phyloP scores from a whole-genome alignment of 2,888 invertebrate species.

The Lasioglossum malachurum region DNA sequence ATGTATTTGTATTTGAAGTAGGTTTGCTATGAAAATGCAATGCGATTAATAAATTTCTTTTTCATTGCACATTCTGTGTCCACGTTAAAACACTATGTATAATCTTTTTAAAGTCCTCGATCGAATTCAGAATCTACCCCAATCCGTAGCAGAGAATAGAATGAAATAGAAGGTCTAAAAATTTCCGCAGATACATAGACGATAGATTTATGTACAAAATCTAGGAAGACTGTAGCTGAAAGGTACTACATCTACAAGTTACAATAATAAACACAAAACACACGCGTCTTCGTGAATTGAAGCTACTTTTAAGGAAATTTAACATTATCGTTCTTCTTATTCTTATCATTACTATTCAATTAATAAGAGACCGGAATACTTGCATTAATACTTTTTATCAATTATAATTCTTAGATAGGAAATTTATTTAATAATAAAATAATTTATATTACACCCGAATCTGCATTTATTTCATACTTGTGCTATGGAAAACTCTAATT shows the following conservation, averaged over 20 bases:
- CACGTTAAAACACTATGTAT: slow-evolving; percentile 20
- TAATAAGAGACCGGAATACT: slow-evolving; percentile 50
- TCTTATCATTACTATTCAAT: slow-evolving; percentile 49
- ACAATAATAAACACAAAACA: slow-evolving; percentile 57
- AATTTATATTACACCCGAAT: slow-evolving; percentile 50
- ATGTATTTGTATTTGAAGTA: slow-evolving; percentile 43
- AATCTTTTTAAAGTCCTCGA: slow-evolving; percentile 39
- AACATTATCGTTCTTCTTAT: slow-evolving; percentile 50
- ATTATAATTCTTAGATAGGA: slow-evolving; percentile 39
- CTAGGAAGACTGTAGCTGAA: slow-evolving; percentile 74
- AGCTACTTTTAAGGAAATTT: slow-evolving; percentile 53
- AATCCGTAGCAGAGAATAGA: slow-evolving; percentile 56
- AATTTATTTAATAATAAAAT: slow-evolving; percentile 58
- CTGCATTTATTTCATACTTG: slow-evolving; percentile 29
- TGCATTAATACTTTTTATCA: slow-evolving; percentile 64
- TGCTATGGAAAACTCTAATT: slow-evolving; percentile 6
- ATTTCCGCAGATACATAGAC: slow-evolving; percentile 58
- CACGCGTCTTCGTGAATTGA: slow-evolving; percentile 32
- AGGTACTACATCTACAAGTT: slow-evolving; percentile 67
- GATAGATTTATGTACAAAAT: slow-evolving; percentile 74
- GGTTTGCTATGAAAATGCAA: slow-evolving; percentile 40
- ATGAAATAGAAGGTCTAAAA: slow-evolving; percentile 46
- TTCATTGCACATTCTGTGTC: slow-evolving; percentile 43
- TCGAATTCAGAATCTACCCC: slow-evolving; percentile 69
- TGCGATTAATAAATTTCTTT: slow-evolving; percentile 43